Conservation (phyloP, 2,888 invertebrate species). For the Drosophila paranaensis region DNA sequence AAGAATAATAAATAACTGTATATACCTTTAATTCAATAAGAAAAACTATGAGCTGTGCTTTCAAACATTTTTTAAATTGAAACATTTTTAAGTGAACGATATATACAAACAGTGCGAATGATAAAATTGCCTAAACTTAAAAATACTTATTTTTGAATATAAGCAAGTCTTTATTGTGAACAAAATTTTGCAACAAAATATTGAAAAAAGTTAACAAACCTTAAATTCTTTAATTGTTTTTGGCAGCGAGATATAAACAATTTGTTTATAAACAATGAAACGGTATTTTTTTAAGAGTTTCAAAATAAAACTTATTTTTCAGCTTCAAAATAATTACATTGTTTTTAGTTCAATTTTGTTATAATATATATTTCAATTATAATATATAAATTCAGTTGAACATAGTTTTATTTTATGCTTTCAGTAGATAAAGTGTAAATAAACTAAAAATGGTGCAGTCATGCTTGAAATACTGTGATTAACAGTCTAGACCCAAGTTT, state of each 20-base stretch:
- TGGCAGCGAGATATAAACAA: too few species aligned
- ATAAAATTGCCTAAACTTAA: neutral
- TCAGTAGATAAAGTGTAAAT: neutral
- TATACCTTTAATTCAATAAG: neutral
- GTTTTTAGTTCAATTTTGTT: too few species aligned
- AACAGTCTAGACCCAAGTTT: neutral
- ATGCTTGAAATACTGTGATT: constrained; percentile 1
- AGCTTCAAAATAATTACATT: too few species aligned
- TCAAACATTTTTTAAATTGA: too few species aligned
- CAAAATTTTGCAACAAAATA: neutral
- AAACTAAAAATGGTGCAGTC: neutral
- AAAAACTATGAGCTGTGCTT: neutral
- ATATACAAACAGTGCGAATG: neutral
- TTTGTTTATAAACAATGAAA: too few species aligned
- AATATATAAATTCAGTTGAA: neutral
- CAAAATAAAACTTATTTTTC: too few species aligned
- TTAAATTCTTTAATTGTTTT: too few species aligned
- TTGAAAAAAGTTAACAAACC: neutral
- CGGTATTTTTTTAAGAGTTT: too few species aligned
- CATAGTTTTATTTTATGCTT: neutral
- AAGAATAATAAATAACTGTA: neutral
- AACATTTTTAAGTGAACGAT: neutral
- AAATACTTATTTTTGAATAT: neutral
- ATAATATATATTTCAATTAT: neutral
- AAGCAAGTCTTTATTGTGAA: neutral